These are phyloP conservation scores for Leontocebus nigricollis DNA, from an alignment of 2,797 vertebrate genomes.

Conservation along the genomic window DNA sequence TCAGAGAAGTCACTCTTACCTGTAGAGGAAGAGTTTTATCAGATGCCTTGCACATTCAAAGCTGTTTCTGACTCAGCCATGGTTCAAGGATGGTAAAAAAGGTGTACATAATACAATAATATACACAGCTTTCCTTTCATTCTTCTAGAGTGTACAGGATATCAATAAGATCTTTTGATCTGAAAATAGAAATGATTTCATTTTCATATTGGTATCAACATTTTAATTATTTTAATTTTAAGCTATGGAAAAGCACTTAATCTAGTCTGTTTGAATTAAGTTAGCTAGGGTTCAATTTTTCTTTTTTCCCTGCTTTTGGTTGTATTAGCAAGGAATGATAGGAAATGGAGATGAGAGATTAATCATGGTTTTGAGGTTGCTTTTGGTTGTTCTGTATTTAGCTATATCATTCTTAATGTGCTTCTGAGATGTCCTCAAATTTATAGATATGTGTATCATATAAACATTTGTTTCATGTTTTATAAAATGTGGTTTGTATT, in stretches of 20 bases:
- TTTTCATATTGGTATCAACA: conserved; percentile 13
- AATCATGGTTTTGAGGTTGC: conserved; percentile 30
- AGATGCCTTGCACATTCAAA: neutral
- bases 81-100: conserved; percentile 22
- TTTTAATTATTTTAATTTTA: conserved; percentile 25
- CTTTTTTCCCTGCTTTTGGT: neutral
- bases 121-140: neutral
- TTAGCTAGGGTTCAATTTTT: neutral
- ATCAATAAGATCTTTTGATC: neutral
- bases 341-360: conserved; percentile 4
- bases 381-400: conserved; percentile 48
- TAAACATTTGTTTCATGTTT: conserved; percentile 60
- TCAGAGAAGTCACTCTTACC: neutral
- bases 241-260: neutral
- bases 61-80: neutral
- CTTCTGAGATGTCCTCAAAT: conserved; percentile 17
- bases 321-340: conserved; percentile 49
- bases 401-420: conserved; percentile 40
- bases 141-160: neutral
- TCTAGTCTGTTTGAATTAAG: neutral
- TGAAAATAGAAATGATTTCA: conserved; percentile 12
- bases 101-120: neutral
- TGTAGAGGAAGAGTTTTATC: neutral
- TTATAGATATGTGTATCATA: conserved; percentile 9
- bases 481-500: conserved; percentile 69